A percentile compares a stretch with the other conserved stretches of the same genome.
phyloP scores from a whole-genome alignment of 2,113 vertebrate genomes.

The Pseudolaguvia tuberculata region DNA sequence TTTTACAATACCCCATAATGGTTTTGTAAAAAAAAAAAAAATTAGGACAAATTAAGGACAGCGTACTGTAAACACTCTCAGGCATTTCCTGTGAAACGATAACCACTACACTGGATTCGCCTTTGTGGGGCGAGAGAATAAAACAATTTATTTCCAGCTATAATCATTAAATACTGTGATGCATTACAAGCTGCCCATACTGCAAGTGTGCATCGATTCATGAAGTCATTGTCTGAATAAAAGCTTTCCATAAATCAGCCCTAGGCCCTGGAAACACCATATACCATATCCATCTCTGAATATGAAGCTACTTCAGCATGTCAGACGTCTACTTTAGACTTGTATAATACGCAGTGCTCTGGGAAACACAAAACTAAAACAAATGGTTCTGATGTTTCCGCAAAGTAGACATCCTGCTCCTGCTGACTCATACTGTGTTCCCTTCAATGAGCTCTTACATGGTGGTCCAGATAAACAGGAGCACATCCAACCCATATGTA shows the following conservation, averaged over 20 bases:
- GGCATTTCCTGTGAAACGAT: conserved; percentile 63
- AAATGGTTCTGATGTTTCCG: conserved; percentile 32
- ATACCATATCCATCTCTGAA: conserved; percentile 44
- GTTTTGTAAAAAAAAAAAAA: conserved; percentile 74
- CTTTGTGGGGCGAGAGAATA: conserved; percentile 64
- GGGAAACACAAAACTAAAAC: conserved; percentile 28
- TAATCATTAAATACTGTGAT: conserved; percentile 71
- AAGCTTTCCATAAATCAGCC: conserved; percentile 56
- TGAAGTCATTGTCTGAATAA: conserved; percentile 44
- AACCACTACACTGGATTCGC: conserved; percentile 62
- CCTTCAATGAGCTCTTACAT: neutral
- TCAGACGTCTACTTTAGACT: conserved; percentile 49
- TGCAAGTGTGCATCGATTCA: conserved; percentile 52
- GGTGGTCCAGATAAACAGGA: conserved; percentile 4
- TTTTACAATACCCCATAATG: conserved; percentile 74
- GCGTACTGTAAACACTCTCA: conserved; percentile 69
- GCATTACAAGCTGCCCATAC: conserved; percentile 57
- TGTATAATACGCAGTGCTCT: conserved; percentile 38
- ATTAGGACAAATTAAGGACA: no score
- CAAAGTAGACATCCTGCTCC: conserved; percentile 26
- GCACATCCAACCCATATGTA: neutral
- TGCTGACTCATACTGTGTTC: conserved; percentile 44
- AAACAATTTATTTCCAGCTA: conserved; percentile 70
- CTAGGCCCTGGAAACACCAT: conserved; percentile 45
- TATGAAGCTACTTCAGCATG: conserved; percentile 50